phyloP scores from a whole-genome alignment of 2,113 vertebrate genomes.

The Varanus komodoensis region DNA sequence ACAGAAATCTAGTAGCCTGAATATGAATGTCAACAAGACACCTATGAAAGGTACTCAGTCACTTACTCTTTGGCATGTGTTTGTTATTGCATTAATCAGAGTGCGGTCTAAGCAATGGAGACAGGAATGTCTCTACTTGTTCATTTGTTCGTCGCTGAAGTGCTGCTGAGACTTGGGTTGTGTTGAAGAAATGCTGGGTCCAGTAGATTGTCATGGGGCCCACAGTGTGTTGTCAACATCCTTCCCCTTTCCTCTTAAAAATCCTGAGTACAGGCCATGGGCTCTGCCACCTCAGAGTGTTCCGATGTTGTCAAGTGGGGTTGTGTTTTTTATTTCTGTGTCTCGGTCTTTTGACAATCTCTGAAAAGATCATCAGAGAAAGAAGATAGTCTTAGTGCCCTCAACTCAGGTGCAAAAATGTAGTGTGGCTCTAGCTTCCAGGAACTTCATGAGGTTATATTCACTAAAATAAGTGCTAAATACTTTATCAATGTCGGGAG shows the following conservation, averaged over 20 bases:
- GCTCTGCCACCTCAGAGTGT: background rate
- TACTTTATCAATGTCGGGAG: background rate
- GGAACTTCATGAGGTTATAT: background rate
- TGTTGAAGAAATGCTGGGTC: background rate
- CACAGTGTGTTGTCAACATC: background rate
- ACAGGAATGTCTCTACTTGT: background rate
- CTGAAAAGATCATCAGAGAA: background rate
- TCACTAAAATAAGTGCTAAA: background rate
- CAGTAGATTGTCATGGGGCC: background rate
- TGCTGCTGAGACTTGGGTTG: background rate
- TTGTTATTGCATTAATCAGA: background rate
- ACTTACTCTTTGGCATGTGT: background rate
- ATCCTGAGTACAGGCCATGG: background rate
- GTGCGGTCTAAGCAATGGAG: background rate
- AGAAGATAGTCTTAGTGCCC: background rate
- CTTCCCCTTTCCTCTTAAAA: background rate
- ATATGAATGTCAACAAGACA: conserved; percentile 67
- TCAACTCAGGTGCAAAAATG: background rate
- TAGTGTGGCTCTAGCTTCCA: background rate
- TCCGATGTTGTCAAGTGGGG: background rate
- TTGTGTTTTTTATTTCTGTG: background rate
- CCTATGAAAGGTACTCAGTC: conserved; percentile 77
- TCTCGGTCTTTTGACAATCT: background rate
- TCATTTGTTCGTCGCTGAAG: conserved; percentile 5
- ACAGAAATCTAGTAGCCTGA: conserved; percentile 75